Conservation (phyloP, 2,888 invertebrate genomes). For the Heliconius erato region DNA sequence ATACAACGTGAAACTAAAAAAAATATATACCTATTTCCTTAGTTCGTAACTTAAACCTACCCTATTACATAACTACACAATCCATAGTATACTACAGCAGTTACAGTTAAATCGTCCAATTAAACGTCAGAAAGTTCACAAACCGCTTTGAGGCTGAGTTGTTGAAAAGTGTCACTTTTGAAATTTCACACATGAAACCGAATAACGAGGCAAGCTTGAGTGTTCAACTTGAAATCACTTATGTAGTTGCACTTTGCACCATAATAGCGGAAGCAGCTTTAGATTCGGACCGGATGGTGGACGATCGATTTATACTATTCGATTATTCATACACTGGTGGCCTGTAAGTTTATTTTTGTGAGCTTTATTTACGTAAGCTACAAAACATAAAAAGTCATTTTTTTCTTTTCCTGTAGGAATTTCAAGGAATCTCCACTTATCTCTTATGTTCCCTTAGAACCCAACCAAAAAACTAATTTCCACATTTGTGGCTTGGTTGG, state of each 20-base stretch:
- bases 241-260: slow-evolving; percentile 56
- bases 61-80: neutral
- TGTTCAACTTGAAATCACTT: slow-evolving; percentile 57
- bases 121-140: slow-evolving; percentile 38
- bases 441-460: too few species aligned
- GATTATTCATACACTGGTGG: neutral
- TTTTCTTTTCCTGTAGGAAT: neutral
- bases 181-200: slow-evolving; percentile 45
- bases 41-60: too few species aligned
- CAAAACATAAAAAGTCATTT: neutral
- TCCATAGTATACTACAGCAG: neutral
- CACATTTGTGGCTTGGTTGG: too few species aligned
- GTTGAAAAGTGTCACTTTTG: slow-evolving; percentile 43
- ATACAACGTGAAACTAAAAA: too few species aligned
- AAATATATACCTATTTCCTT: too few species aligned
- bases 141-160: slow-evolving; percentile 36
- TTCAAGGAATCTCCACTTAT: neutral
- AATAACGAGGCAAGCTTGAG: slow-evolving; percentile 57
- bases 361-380: too few species aligned
- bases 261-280: slow-evolving; percentile 60
- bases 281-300: slow-evolving; percentile 11
- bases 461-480: too few species aligned
- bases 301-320: neutral
- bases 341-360: neutral
- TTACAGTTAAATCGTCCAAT: slow-evolving; percentile 32